Conservation (phyloP, 2,797 vertebrate species). For the Rhinella marina region DNA sequence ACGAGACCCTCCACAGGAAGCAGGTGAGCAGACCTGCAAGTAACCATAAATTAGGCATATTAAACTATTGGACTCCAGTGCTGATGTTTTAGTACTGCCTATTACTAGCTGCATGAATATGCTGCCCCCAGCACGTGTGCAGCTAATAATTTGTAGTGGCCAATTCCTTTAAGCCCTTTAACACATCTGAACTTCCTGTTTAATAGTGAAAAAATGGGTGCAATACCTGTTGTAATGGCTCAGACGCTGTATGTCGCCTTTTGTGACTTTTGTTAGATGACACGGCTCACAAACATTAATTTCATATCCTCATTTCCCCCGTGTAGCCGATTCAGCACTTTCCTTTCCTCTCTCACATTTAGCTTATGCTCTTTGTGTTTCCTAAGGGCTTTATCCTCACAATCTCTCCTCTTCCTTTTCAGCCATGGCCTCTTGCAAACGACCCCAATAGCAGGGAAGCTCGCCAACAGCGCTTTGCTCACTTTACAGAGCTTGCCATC, state of each 20-base stretch:
- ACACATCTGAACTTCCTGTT: too few species aligned
- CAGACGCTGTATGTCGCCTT: not conserved
- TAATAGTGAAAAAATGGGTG: too few species aligned
- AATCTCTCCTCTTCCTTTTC: not conserved
- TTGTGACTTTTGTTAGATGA: not conserved
- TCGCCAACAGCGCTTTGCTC: slow-evolving; percentile 72
- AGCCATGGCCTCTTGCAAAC: slow-evolving; percentile 73
- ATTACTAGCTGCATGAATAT: too few species aligned
- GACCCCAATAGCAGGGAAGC: slow-evolving; percentile 73
- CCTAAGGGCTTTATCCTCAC: not conserved
- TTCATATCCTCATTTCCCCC: not conserved
- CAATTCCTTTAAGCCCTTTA: too few species aligned
- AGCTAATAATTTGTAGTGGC: too few species aligned
- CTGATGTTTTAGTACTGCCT: too few species aligned
- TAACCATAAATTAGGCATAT: too few species aligned
- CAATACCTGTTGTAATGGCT: not conserved
- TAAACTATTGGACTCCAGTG: too few species aligned
- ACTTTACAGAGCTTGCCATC: slow-evolving; percentile 74
- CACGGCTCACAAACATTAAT: not conserved
- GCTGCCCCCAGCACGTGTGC: too few species aligned
- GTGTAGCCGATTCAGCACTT: not conserved
- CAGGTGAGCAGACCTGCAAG: too few species aligned
- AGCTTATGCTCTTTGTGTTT: not conserved
- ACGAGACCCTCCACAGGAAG: too few species aligned
- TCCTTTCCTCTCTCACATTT: not conserved